A percentile compares a stretch with the other conserved stretches of the same genome.
These are phyloP conservation scores for Archegozetes longisetosus DNA, from an alignment of 1,140 invertebrate genomes.

Conservation along the genomic window DNA sequence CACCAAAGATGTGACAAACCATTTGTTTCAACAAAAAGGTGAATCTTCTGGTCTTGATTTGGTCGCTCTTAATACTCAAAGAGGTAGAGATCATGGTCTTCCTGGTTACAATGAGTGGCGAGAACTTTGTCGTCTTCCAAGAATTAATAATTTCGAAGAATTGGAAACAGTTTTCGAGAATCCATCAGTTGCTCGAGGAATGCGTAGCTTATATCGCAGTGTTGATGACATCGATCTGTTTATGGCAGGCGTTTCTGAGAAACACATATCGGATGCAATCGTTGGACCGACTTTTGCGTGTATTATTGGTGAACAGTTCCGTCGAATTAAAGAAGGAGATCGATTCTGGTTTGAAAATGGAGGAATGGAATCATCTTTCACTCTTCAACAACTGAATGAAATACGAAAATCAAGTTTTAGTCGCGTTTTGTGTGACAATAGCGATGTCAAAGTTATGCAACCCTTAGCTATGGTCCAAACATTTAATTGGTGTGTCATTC, in stretches of 20 bases:
- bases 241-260: constrained; percentile 26
- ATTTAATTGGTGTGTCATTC: no score
- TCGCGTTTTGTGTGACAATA: constrained; percentile 81
- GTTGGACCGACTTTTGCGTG: constrained; percentile 41
- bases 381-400: constrained; percentile 58
- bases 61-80: constrained; percentile 63
- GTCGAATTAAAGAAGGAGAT: constrained; percentile 43
- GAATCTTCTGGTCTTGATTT: constrained; percentile 58
- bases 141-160: constrained; percentile 53
- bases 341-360: constrained; percentile 55
- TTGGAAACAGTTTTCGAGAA: constrained; percentile 34
- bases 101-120: constrained; percentile 64
- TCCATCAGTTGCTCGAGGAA: constrained; percentile 41
- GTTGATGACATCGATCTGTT: constrained; percentile 31
- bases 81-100: constrained; percentile 74
- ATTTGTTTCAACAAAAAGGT: constrained; percentile 46
- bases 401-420: constrained; percentile 77
- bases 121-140: constrained; percentile 54
- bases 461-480: no score
- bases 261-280: constrained; percentile 26
- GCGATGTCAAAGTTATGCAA: constrained; percentile 41
- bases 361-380: constrained; percentile 40
- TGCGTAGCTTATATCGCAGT: constrained; percentile 29
- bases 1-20: constrained; percentile 65
- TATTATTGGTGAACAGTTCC: constrained; percentile 39